Evolutionary conservation across 37 sponge, comb jelly and placozoan genomes (phyloP), one percentile per base, ranked within the genome.

Genomic region (Tethya wilhelma): DNA sequence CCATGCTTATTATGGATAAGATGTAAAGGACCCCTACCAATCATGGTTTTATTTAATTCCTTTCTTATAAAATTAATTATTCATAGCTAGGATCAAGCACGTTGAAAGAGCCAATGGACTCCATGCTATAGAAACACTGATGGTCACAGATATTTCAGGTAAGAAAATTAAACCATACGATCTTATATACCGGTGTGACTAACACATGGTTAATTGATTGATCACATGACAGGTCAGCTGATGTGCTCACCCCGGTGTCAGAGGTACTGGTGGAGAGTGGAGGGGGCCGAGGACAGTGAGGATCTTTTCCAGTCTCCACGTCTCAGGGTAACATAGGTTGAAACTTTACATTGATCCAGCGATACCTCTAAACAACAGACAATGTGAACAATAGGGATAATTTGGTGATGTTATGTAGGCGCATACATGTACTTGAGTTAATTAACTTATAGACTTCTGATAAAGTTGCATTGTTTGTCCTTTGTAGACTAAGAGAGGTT

Each of bases 241-340:
- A 98, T 67, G 59, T 96, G 25, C 76, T 80, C 4, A 90, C 84
- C 57, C 77, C 86, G 67, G 67, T 84, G 37, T 98, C 96, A 78
- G 96, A 96, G 14, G 44, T 32, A 36, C 44, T 98, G 30, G 96
- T 98, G 12, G 99, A 98, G 70, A 84, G 86, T 64, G 99, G 93
- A 40, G 89, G 79, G 60, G 76, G 38, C 95, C 91, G 4, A 96
- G 96, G 0, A 81, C 75, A 33, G 86, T 97, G 1, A 89, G 73
- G 86, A 80, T 97, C 57, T 97, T 97, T 69, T 97, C 97, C n/a
- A 94, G 97, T 40, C 72, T 91, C 25, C 97, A 97, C 64, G 76
- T 94, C 1, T 97, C 97, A n/a, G 97, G 97, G 58, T 94, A 97
- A 81, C 93, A 93, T 95, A 38, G 42, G 69, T 69, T 28, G n/a